Evolutionary conservation across 2,797 vertebrate species (phyloP), one percentile per base, ranked within the genome.

Genomic region (Smutsia temminckii): DNA sequence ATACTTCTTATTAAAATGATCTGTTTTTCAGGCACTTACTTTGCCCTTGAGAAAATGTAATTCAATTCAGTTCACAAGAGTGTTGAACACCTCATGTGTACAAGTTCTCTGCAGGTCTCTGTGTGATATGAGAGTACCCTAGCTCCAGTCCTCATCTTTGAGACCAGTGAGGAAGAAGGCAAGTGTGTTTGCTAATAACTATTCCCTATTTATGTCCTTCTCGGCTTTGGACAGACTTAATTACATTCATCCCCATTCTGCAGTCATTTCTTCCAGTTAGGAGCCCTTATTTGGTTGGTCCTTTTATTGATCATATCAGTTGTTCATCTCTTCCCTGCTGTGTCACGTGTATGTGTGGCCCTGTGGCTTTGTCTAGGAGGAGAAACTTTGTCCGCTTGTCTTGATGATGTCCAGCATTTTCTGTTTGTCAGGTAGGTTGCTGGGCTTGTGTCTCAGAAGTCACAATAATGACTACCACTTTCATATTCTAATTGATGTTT

Each of bases 281-380:
- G 59, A 72, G 64, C 27, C 9, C 18, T 2, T 80, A 27, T 25
- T 21, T 37, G 17, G 1, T 34, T 3, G 4, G 37, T 68, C 77
- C 85, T 77, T 72, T 13, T 1, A 14, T 27, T n/a, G 5, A 25
- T 75, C 66, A 0, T 18, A 0, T n/a, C 5, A 21, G 5, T 40
- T 42, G 69, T 10, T 42, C 6, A 0, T 53, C 9, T 49, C 16
- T 40, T 72, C 25, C 8, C 16, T 49, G n/a, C 17, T 2, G 3
- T 46, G 21, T 14, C 12, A 1, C 17, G 20, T 20, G 6, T 8
- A 10, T 8, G 3, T 5, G 0, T 5, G 6, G 46, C 0, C 2
- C 64, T 16, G 27, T 37, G 53, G 53, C 29, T 63, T 78, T 34
- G 7, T 81, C 53, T 1, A 9, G n/a, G 29, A 13, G 10, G 5